Percentiles rank a stretch among this genome's conserved stretches.
phyloP scores from a whole-genome alignment of 2,888 invertebrate species.

The Diabrotica balteata region DNA sequence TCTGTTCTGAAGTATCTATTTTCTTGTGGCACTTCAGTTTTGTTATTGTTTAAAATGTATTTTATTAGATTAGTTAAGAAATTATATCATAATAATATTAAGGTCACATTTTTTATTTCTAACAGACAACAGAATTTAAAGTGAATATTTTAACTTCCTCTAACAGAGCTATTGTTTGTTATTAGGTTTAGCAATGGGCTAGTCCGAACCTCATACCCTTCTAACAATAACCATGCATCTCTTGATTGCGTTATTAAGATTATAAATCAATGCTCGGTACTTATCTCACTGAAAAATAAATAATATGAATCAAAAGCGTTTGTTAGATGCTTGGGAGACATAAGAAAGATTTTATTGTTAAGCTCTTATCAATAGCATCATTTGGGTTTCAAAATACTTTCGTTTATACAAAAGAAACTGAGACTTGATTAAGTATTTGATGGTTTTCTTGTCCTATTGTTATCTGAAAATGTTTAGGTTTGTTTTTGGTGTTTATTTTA shows the following conservation, averaged over 20 bases:
- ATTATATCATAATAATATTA: too few species aligned
- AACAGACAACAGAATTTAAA: too few species aligned
- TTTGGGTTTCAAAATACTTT: conserved; percentile 13
- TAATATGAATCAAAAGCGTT: conserved; percentile 6
- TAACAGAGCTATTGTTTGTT: too few species aligned
- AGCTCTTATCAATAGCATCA: conserved; percentile 14
- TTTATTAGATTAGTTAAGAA: too few species aligned
- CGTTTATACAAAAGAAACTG: not conserved
- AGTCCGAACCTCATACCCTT: not conserved
- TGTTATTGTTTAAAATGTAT: too few species aligned
- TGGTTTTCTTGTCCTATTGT: not conserved
- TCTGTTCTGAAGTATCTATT: too few species aligned
- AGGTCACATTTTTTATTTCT: too few species aligned
- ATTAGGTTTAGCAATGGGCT: not conserved
- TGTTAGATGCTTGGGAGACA: not conserved
- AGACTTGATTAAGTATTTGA: conserved; percentile 5
- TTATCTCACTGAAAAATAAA: conserved; percentile 17
- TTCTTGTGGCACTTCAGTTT: too few species aligned
- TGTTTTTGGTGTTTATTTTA: not conserved
- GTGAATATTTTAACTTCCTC: too few species aligned
- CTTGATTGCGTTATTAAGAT: conserved; percentile 14
- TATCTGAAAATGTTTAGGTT: not conserved
- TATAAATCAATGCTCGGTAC: conserved; percentile 17
- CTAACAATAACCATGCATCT: not conserved
- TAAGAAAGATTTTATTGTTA: conserved; percentile 5